Base-by-base conservation (phyloP, 2,113 vertebrate genomes). In the Isichthys henryi region DNA sequence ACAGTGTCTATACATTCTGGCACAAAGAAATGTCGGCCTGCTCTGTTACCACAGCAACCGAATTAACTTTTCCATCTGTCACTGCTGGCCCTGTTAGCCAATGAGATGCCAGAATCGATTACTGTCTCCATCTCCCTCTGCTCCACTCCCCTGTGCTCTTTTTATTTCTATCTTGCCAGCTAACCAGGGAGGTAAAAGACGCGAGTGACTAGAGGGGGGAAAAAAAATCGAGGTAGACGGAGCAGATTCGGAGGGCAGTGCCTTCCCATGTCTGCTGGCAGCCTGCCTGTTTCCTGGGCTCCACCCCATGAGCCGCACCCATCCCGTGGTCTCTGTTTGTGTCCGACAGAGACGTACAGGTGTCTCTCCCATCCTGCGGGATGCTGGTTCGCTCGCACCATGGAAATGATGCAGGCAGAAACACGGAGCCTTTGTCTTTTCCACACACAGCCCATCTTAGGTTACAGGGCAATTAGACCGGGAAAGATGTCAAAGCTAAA, bases 41-140 rank as follows among this genome's bases (percentile, higher is more conserved):
- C 88, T 92, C 90, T 89, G 93, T 98, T 93, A 89, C 97, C 93
- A 96, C 96, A 93, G 96, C 93, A 97, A 98, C 97, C 90, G 52
- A 62, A 92, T 93, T 90, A 96, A 95, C 94, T 93, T 94, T 95
- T 95, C 96, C 95, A 94, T 96, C 96, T 96, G 96, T 96, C 95
- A 95, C 94, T 93, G 93, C 82, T 85, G 43, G 83, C 83, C 19
- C 92, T 89, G 93, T 92, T 92, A 91, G 94, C 92, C 93, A 92
- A 92, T 66, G 92, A 88, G 48, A 83, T 53, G 66, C 89, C 91
- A 92, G 66, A 86, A 89, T 88, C 84, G 90, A 91, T 92, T 31
- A 89, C 85, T 56, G 66, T 86, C 83, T 52, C 82, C 43, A 10
- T 52, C 77, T 86, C 80, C 82, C 87, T 50, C 10, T 49, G 39